Evolutionary conservation across 2,888 invertebrate genomes (phyloP).

Genomic region (Pecten maximus): DNA sequence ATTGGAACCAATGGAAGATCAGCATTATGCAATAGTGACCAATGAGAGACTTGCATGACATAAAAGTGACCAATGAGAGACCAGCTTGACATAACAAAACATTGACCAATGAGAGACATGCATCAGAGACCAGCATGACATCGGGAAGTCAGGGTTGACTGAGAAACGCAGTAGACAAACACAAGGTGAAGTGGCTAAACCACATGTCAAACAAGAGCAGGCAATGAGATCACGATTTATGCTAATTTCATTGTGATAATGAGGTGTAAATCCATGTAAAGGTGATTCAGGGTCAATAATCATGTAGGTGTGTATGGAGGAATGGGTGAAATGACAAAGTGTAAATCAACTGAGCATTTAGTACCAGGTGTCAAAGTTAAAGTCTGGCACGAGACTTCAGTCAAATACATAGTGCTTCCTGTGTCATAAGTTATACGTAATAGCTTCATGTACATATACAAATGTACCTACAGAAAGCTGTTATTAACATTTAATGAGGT

Average conservation of each 20-base stretch:
- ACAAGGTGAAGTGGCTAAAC: background rate
- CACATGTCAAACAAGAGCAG: background rate
- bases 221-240: background rate
- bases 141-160: background rate
- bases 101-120: background rate
- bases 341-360: background rate
- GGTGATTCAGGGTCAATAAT: background rate
- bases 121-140: background rate
- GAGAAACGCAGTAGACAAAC: background rate
- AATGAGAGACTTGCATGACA: background rate
- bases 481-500: background rate
- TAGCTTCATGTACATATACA: background rate
- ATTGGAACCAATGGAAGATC: background rate
- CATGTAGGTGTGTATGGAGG: background rate
- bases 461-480: background rate
- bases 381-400: background rate
- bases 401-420: background rate
- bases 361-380: background rate
- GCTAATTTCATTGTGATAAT: background rate
- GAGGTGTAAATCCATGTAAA: background rate
- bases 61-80: background rate
- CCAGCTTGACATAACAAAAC: background rate
- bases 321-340: background rate
- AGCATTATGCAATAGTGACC: background rate
- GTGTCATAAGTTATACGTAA: background rate